Percentiles rank a stretch among this genome's conserved stretches.
These are phyloP conservation scores for Criorhina ranunculi DNA, from an alignment of 2,888 invertebrate species.

Conservation along the genomic window DNA sequence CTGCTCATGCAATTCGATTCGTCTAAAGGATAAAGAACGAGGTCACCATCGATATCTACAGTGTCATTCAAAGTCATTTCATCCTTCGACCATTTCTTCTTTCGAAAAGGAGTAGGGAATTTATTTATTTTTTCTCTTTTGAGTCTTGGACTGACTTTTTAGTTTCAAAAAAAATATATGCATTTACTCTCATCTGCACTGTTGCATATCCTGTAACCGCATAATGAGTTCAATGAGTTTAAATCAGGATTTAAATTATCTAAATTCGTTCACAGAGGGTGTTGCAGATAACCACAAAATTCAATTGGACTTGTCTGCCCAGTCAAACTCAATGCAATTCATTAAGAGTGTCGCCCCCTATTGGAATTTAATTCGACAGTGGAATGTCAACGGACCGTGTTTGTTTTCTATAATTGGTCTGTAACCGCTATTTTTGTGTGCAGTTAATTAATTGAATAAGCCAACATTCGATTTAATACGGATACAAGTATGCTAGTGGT, in stretches of 20 bases:
- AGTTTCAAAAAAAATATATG: not conserved
- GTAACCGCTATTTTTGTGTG: slow-evolving; percentile 1
- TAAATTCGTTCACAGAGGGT: not conserved
- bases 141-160: not conserved
- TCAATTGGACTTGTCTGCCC: slow-evolving; percentile 6
- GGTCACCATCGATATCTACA: slow-evolving; percentile 13
- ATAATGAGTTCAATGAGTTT: slow-evolving; percentile 1
- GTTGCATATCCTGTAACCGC: not conserved
- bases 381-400: slow-evolving; percentile 4
- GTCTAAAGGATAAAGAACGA: slow-evolving; percentile 17
- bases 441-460: slow-evolving; percentile 49
- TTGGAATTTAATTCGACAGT: slow-evolving; percentile 16
- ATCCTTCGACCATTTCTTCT: slow-evolving; percentile 11
- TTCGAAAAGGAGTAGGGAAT: not conserved
- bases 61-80: slow-evolving; percentile 6
- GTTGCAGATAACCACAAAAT: not conserved
- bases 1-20: slow-evolving; percentile 49
- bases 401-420: slow-evolving; percentile 45
- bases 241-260: slow-evolving; percentile 16
- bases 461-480: slow-evolving; percentile 25
- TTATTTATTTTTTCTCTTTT: not conserved
- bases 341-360: slow-evolving; percentile 1
- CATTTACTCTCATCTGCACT: not conserved
- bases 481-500: not conserved
- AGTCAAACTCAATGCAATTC: slow-evolving; percentile 10